These are phyloP conservation scores for Drosophila sechellia DNA, from an alignment of 1,140 invertebrate genomes.

Conservation along the genomic window DNA sequence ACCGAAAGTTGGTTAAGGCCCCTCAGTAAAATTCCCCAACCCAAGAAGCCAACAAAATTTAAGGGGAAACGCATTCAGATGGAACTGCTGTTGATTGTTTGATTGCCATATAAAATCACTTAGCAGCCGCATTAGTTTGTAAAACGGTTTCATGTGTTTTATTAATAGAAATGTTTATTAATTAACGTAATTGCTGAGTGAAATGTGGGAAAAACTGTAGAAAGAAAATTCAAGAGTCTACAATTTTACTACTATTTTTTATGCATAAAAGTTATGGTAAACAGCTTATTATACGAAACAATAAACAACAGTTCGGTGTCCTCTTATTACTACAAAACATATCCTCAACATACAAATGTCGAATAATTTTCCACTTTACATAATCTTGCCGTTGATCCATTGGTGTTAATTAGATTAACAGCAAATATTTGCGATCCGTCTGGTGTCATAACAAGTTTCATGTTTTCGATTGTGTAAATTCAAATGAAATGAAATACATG, in stretches of 20 bases:
- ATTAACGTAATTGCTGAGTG: neutral
- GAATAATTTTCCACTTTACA: neutral
- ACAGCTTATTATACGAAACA: neutral
- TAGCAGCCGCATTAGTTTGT: slow-evolving; percentile 32
- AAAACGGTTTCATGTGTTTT: slow-evolving; percentile 22
- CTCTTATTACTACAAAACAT: no score
- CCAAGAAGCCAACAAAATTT: slow-evolving; percentile 14
- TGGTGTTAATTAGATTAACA: slow-evolving; percentile 40
- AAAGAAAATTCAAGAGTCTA: no score
- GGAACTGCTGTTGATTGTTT: slow-evolving; percentile 39
- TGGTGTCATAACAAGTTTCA: slow-evolving; percentile 10
- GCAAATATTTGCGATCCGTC: neutral
- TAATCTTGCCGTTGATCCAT: slow-evolving; percentile 3
- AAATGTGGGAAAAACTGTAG: neutral
- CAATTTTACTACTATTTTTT: no score
- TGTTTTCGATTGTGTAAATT: slow-evolving; percentile 9
- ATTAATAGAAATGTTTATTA: slow-evolving; percentile 12
- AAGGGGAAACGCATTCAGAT: slow-evolving; percentile 27
- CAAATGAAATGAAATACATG: slow-evolving; percentile 1
- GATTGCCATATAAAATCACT: slow-evolving; percentile 50
- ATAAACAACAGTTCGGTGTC: no score
- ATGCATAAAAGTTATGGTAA: neutral
- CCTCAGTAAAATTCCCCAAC: slow-evolving; percentile 14
- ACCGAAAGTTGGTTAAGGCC: slow-evolving; percentile 48
- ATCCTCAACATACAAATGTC: no score